Conservation (phyloP, 2,797 vertebrate genomes). For the Ambastaia sidthimunki region DNA sequence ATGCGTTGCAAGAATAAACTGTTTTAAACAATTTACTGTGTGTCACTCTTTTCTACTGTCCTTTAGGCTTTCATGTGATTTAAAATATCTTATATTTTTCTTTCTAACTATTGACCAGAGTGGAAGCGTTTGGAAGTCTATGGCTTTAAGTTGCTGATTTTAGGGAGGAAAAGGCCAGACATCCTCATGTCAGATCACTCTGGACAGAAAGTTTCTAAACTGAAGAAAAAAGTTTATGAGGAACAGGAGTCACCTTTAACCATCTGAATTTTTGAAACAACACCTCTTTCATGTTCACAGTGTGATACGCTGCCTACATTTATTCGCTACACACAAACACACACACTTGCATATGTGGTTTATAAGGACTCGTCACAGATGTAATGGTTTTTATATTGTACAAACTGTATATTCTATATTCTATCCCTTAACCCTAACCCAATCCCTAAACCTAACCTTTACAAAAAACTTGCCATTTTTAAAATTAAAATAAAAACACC, state of each 20-base stretch:
- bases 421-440: no score
- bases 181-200: constrained; percentile 76
- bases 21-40: constrained; percentile 65
- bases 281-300: constrained; percentile 63
- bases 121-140: constrained; percentile 31
- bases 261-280: constrained; percentile 64
- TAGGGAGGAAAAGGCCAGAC: constrained; percentile 57
- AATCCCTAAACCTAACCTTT: no score
- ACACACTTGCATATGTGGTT: no score
- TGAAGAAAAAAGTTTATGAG: constrained; percentile 13
- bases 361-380: no score
- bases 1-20: constrained; percentile 28
- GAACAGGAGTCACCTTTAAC: constrained; percentile 48
- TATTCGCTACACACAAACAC: constrained; percentile 14
- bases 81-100: constrained; percentile 28
- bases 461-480: no score
- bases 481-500: no score
- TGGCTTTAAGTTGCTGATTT: constrained; percentile 8
- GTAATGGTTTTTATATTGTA: no score
- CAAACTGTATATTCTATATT: no score
- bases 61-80: constrained; percentile 72
- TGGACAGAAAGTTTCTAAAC: constrained; percentile 61
- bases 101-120: constrained; percentile 31
- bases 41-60: constrained; percentile 66
- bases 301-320: constrained; percentile 61